Conservation (phyloP, 53 echinoderm and acorn worm genomes). For the Stichopus horrens region DNA sequence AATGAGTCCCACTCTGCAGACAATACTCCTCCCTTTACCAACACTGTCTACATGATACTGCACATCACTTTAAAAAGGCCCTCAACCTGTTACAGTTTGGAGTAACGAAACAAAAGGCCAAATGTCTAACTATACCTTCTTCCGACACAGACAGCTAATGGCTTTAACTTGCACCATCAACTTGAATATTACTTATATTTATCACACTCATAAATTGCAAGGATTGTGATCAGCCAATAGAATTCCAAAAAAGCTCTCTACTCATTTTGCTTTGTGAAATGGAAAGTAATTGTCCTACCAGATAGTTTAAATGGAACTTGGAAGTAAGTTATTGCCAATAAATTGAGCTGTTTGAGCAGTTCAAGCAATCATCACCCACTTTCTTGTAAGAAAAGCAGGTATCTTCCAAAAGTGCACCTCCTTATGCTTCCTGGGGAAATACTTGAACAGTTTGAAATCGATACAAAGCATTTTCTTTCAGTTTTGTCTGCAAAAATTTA, state of each 20-base stretch:
- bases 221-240: neutral
- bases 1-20: too few species aligned
- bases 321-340: neutral
- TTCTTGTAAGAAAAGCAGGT: too few species aligned
- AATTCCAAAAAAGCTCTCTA: neutral
- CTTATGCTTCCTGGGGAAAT: too few species aligned
- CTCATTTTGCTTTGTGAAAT: neutral
- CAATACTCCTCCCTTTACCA: too few species aligned
- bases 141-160: conserved; percentile 32
- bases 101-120: neutral
- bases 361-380: too few species aligned
- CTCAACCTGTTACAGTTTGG: neutral
- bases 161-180: conserved; percentile 15
- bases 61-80: neutral
- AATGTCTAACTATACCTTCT: neutral
- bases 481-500: too few species aligned
- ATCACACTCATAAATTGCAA: neutral
- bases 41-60: neutral
- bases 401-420: too few species aligned
- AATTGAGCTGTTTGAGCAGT: neutral
- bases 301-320: neutral
- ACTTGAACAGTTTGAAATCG: too few species aligned
- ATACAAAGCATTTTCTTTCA: too few species aligned
- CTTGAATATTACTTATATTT: neutral
- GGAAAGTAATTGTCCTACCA: neutral